Conservation (phyloP, 2,797 vertebrate species). For the Helarctos malayanus region DNA sequence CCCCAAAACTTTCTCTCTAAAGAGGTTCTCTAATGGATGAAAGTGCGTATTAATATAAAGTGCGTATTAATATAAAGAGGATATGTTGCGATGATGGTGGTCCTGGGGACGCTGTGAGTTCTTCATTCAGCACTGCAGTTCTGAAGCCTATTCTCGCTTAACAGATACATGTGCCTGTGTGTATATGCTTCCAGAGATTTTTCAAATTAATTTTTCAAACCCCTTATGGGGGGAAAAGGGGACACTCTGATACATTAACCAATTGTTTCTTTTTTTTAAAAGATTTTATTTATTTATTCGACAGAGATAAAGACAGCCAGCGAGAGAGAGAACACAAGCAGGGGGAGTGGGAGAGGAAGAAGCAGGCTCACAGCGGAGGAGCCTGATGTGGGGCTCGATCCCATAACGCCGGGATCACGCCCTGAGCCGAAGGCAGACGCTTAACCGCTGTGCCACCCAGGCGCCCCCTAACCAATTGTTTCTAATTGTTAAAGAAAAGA, state of each 20-base stretch:
- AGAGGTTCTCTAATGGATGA: background rate
- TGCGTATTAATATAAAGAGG: background rate
- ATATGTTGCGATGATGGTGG: background rate
- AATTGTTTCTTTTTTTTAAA: background rate
- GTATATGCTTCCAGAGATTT: background rate
- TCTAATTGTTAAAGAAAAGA: conserved; percentile 24
- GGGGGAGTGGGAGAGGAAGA: too few species aligned
- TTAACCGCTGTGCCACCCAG: too few species aligned
- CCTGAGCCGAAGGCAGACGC: too few species aligned
- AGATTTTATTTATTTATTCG: too few species aligned
- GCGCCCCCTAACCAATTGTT: background rate
- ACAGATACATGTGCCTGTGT: background rate
- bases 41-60: background rate
- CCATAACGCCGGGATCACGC: too few species aligned
- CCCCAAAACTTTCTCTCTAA: background rate
- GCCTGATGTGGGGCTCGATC: too few species aligned
- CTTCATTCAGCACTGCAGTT: background rate
- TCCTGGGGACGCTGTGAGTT: background rate
- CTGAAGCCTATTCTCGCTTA: background rate
- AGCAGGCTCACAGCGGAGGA: too few species aligned
- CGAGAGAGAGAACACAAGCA: too few species aligned
- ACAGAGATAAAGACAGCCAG: too few species aligned
- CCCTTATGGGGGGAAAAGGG: background rate
- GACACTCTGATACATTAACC: background rate
- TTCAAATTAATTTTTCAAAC: conserved; percentile 44